Evolutionary conservation across 2,888 invertebrate species (phyloP).

Genomic region (Aspidiotus destructor): DNA sequence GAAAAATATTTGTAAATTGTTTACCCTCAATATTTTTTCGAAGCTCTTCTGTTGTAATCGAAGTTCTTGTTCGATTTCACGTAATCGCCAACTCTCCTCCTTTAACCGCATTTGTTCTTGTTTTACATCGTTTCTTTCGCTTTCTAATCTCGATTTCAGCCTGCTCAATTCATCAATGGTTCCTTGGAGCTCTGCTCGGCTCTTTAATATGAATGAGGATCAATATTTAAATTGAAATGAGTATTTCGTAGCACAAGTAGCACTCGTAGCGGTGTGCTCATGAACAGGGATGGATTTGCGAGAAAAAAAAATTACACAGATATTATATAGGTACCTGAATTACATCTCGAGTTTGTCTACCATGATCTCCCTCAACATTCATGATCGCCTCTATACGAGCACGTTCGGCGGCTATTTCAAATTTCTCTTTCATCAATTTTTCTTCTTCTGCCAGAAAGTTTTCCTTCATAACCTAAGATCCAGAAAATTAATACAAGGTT

Average conservation of each 20-base stretch:
- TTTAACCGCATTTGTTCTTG: constrained; percentile 27
- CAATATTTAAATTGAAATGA: background rate
- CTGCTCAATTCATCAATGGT: constrained; percentile 20
- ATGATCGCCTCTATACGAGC: constrained; percentile 21
- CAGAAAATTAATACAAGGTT: background rate
- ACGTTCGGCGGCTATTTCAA: constrained; percentile 22
- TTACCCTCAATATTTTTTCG: constrained; percentile 15
- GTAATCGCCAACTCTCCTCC: constrained; percentile 24
- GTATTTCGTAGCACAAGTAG: background rate
- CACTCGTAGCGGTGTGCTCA: too few species aligned
- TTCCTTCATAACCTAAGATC: constrained; percentile 15
- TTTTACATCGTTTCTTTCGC: constrained; percentile 20
- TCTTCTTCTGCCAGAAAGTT: constrained; percentile 22
- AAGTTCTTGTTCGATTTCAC: constrained; percentile 20
- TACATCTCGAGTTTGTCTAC: background rate
- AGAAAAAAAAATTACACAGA: background rate
- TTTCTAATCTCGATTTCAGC: constrained; percentile 23
- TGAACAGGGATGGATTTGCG: background rate
- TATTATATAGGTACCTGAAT: constrained; percentile 7
- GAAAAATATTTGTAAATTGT: background rate
- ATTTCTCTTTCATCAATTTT: constrained; percentile 23
- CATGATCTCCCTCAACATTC: constrained; percentile 14
- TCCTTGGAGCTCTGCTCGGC: constrained; percentile 27
- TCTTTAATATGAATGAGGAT: background rate
- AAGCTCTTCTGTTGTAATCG: constrained; percentile 14